phyloP scores from a whole-genome alignment of 2,888 invertebrate genomes.

The Andrena hattorfiana region DNA sequence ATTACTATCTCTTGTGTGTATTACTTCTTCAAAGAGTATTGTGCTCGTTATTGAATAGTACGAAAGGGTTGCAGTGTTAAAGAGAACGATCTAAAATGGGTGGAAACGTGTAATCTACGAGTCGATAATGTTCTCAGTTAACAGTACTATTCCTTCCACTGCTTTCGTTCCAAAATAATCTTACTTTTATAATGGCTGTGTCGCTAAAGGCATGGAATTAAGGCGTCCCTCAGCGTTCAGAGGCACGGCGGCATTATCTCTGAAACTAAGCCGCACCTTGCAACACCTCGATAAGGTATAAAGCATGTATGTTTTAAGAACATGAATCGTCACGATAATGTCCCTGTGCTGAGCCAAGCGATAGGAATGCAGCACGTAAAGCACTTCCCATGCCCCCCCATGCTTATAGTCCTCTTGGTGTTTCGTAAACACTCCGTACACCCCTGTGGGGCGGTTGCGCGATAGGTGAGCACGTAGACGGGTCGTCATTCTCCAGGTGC shows the following conservation, averaged over 20 bases:
- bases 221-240: not conserved
- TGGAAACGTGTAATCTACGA: not conserved
- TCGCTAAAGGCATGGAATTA: slow-evolving; percentile 2
- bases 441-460: slow-evolving; percentile 31
- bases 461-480: not conserved
- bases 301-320: slow-evolving; percentile 55
- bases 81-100: not conserved
- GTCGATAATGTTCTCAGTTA: not conserved
- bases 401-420: slow-evolving; percentile 34
- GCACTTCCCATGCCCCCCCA: slow-evolving; percentile 48
- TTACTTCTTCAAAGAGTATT: too few relatives aligned
- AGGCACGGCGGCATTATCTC: slow-evolving; percentile 41
- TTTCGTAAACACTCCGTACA: slow-evolving; percentile 54
- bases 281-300: slow-evolving; percentile 32
- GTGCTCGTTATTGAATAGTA: too few relatives aligned
- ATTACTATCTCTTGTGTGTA: too few relatives aligned
- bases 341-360: slow-evolving; percentile 63
- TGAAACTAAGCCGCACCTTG: slow-evolving; percentile 48
- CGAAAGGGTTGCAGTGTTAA: not conserved
- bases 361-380: slow-evolving; percentile 74
- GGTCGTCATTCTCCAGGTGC: slow-evolving; percentile 32
- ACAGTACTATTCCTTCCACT: not conserved
- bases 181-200: not conserved
- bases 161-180: not conserved
- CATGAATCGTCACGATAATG: slow-evolving; percentile 63